phyloP scores from a whole-genome alignment of 2,797 vertebrate genomes.

The Parauchenoglanis ngamensis region DNA sequence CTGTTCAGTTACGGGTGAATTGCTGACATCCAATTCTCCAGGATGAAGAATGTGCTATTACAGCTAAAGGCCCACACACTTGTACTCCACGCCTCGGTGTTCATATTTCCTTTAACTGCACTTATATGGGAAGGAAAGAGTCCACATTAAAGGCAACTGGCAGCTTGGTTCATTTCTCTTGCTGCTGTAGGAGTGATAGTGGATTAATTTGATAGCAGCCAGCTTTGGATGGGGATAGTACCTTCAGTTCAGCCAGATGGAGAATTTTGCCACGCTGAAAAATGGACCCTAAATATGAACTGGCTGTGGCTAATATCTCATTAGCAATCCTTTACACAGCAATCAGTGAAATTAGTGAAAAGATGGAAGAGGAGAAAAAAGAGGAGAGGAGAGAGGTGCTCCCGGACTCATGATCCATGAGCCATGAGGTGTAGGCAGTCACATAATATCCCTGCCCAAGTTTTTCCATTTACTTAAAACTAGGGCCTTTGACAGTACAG shows the following conservation, averaged over 20 bases:
- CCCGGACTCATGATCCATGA: slow-evolving; percentile 60
- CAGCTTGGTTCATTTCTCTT: slow-evolving; percentile 12
- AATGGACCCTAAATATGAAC: slow-evolving; percentile 81
- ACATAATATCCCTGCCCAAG: neutral
- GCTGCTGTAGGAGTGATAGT: slow-evolving; percentile 14
- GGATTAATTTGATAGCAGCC: slow-evolving; percentile 31
- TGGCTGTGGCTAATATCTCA: slow-evolving; percentile 80
- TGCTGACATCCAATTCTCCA: slow-evolving; percentile 46
- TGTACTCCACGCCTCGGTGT: slow-evolving; percentile 7
- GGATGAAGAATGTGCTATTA: slow-evolving; percentile 42
- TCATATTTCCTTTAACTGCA: slow-evolving; percentile 32
- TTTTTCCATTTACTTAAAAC: neutral
- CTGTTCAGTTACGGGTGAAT: slow-evolving; percentile 35
- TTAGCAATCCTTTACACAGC: slow-evolving; percentile 76
- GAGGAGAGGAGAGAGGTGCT: slow-evolving; percentile 31
- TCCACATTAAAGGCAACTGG: slow-evolving; percentile 26
- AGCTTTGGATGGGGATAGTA: slow-evolving; percentile 56
- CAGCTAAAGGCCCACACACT: slow-evolving; percentile 11
- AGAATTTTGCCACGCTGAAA: slow-evolving; percentile 66
- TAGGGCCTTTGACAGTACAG: neutral
- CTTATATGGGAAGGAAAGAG: slow-evolving; percentile 22
- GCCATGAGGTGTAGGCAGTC: neutral
- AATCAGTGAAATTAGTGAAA: slow-evolving; percentile 61
- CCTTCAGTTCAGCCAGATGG: slow-evolving; percentile 61
- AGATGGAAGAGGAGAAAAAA: slow-evolving; percentile 31